A percentile compares a stretch with the other conserved stretches of the same genome.
Conservation (phyloP, 2,113 vertebrate genomes). For the Centropus unirufus region DNA sequence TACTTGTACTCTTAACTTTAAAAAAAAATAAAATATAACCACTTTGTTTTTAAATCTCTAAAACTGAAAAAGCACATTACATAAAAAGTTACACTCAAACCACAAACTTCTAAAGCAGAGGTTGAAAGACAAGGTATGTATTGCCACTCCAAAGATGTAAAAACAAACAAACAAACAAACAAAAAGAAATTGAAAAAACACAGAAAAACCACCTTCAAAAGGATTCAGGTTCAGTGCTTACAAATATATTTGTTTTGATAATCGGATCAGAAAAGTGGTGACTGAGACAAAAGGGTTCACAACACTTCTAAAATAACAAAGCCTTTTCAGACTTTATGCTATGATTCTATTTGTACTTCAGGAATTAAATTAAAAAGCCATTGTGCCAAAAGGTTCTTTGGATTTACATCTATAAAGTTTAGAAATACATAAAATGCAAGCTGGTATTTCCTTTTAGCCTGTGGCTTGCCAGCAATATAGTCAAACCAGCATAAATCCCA, state of each 20-base stretch:
- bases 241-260: not conserved
- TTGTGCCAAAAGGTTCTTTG: not conserved
- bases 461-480: not conserved
- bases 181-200: not conserved
- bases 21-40: accelerated
- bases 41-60: not conserved
- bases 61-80: not conserved
- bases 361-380: not conserved
- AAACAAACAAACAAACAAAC: not conserved
- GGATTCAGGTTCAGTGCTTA: not conserved
- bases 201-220: accelerated
- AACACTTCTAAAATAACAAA: not conserved
- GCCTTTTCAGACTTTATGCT: not conserved
- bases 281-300: accelerated
- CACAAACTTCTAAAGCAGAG: not conserved
- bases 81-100: not conserved
- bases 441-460: not conserved
- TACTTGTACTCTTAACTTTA: not conserved
- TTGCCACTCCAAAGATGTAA: not conserved
- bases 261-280: not conserved
- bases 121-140: not conserved
- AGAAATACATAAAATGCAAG: not conserved
- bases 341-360: not conserved
- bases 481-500: not conserved
- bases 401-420: not conserved